These are phyloP conservation scores for Nomada fabriciana DNA, from an alignment of 2,888 invertebrate genomes.

Conservation along the genomic window DNA sequence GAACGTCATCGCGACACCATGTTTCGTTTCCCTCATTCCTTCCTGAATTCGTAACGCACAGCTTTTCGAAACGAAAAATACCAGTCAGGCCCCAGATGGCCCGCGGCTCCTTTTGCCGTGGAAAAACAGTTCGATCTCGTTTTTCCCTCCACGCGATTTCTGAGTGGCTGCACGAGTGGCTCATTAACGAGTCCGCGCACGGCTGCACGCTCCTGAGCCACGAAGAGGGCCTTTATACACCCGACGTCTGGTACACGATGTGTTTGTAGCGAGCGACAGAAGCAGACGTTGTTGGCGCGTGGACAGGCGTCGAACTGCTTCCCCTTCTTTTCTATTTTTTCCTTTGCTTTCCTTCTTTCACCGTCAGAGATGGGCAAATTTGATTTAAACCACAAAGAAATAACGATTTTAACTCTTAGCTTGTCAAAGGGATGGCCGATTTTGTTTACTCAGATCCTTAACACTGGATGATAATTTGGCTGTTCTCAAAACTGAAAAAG, in stretches of 20 bases:
- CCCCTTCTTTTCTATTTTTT: constrained; percentile 12
- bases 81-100: constrained; percentile 32
- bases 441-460: too few relatives aligned
- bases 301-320: constrained; percentile 49
- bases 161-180: constrained; percentile 31
- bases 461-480: too few relatives aligned
- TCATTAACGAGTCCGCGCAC: constrained; percentile 40
- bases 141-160: constrained; percentile 5
- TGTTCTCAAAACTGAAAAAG: too few relatives aligned
- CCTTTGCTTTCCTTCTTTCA: constrained; percentile 2
- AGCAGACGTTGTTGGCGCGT: constrained; percentile 56
- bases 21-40: background rate
- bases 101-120: background rate
- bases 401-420: too few relatives aligned
- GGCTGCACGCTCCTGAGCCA: constrained; percentile 13
- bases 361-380: too few relatives aligned
- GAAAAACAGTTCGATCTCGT: constrained; percentile 13
- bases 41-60: constrained; percentile 16
- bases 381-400: too few relatives aligned
- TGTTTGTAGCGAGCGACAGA: constrained; percentile 63
- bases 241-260: constrained; percentile 56
- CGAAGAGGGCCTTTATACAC: constrained; percentile 27
- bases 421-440: too few relatives aligned
- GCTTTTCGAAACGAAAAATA: constrained; percentile 30
- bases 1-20: background rate